These are phyloP conservation scores for Alcis repandata DNA, from an alignment of 2,888 invertebrate species.

Conservation along the genomic window DNA sequence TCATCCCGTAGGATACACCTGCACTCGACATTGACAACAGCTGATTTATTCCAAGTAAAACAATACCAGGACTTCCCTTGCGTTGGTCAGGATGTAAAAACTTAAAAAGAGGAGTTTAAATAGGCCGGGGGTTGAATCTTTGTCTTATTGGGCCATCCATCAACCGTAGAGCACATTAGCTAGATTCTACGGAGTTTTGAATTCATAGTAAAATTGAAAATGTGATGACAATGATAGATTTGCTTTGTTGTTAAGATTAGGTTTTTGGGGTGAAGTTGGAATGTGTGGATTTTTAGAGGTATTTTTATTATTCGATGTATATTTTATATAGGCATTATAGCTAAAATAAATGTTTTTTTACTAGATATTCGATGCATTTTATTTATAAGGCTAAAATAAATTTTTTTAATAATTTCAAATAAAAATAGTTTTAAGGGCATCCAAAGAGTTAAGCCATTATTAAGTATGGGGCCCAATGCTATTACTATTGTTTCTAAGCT, in stretches of 20 bases:
- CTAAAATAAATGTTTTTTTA: too few species aligned
- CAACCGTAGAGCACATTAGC: constrained; percentile 51
- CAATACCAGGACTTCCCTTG: constrained; percentile 60
- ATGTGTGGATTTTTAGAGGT: background rate
- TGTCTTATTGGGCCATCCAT: constrained; percentile 66
- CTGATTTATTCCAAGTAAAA: constrained; percentile 78
- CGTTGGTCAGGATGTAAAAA: constrained; percentile 57
- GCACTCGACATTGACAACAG: constrained; percentile 65
- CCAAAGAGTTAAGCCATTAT: too few species aligned
- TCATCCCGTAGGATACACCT: constrained; percentile 42
- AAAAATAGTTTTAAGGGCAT: too few species aligned
- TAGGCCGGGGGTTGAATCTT: constrained; percentile 59
- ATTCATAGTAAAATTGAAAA: constrained; percentile 31
- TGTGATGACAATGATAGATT: constrained; percentile 35
- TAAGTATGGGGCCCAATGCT: too few species aligned
- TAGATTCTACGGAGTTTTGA: constrained; percentile 38
- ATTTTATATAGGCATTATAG: too few species aligned
- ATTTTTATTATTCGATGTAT: background rate
- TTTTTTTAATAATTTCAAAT: too few species aligned
- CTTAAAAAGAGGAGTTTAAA: constrained; percentile 55
- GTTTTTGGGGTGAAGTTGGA: background rate
- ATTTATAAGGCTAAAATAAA: too few species aligned
- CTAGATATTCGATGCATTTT: too few species aligned
- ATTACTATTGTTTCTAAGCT: too few species aligned
- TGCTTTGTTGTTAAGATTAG: background rate